Evolutionary conservation across 2,888 invertebrate species (phyloP).

Genomic region (Sympetrum striolatum): DNA sequence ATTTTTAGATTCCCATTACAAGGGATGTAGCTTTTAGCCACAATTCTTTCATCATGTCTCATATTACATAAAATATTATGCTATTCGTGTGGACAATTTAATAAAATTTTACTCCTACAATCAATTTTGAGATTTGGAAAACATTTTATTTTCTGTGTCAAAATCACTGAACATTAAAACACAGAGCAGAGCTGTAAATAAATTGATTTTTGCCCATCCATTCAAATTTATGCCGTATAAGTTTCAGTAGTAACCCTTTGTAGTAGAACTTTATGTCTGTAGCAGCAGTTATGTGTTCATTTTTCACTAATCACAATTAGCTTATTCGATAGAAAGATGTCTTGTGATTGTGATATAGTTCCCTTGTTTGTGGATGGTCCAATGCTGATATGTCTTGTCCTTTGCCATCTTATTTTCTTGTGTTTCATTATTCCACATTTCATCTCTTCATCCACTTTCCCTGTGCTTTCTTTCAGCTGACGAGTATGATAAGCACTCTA

Average conservation of each 20-base stretch:
- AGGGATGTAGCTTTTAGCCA: no score
- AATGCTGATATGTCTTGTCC: slow-evolving; percentile 39
- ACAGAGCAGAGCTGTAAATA: neutral
- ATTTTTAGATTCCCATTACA: no score
- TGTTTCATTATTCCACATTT: slow-evolving; percentile 47
- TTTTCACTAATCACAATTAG: slow-evolving; percentile 24
- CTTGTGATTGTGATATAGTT: slow-evolving; percentile 22
- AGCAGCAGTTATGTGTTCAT: slow-evolving; percentile 20
- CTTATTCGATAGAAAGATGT: slow-evolving; percentile 34
- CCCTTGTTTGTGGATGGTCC: slow-evolving; percentile 30
- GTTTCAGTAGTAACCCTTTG: neutral
- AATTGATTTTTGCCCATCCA: neutral
- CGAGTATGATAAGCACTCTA: slow-evolving; percentile 74
- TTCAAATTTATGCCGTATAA: neutral
- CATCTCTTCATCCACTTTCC: slow-evolving; percentile 54
- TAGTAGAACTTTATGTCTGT: slow-evolving; percentile 27
- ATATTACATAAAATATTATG: no score
- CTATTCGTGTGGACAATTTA: no score
- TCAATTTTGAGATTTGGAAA: neutral
- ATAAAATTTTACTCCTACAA: no score
- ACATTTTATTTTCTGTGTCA: neutral
- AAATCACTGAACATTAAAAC: neutral
- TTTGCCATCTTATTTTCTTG: slow-evolving; percentile 52
- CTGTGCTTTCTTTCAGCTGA: slow-evolving; percentile 58
- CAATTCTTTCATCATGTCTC: no score